Base-by-base conservation (phyloP, 2,113 vertebrate genomes). In the mouse (Mus musculus) region DNA sequence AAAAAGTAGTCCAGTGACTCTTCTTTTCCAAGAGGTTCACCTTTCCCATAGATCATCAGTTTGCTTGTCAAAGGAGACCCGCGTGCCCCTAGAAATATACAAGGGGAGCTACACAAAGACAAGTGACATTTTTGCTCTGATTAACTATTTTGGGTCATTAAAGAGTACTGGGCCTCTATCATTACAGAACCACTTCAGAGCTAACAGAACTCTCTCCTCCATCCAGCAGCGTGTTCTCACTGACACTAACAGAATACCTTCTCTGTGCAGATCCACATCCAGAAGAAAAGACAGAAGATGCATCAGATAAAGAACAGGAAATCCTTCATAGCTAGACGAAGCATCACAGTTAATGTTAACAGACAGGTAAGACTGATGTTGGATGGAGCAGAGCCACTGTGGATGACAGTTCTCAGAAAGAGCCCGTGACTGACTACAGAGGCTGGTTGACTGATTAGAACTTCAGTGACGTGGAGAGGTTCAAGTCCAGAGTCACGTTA, bases 1-100 rank as follows among this genome's bases (percentile, higher is more conserved):
- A 65, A 94, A 95, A 95, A 91, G 69, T 88, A 75, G 71, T 75
- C 86, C 81, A 95, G 76, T 81, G 80, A 88, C 54, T 93, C 85
- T 72, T 88, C 69, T 95, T 97, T 95, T 82, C 72, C 63, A 82
- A 89, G 39, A 63, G 81, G 59, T 42, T 19, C 89, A 80, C 77
- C 69, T 96, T 75, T 54, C 89, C 63, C 77, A 61, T 46, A 93
- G 78, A 52, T 96, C 87, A 89, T 96, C 94, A 89, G 89, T 39
- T 88, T 91, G 75, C 56, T 93, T 91, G 61, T 92, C 67, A 77
- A 96, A 97, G 69, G 46, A 80, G 36, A 49, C 39, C 69, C 89
- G 85, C 49, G 17, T 61, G 73, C 46, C 67, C 30, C 71, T 52
- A 42, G n/a, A 81, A 86, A 63, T 22, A 65, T 46, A 30, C 0